phyloP scores from a whole-genome alignment of 1,140 invertebrate species.

The Orius insidiosus region DNA sequence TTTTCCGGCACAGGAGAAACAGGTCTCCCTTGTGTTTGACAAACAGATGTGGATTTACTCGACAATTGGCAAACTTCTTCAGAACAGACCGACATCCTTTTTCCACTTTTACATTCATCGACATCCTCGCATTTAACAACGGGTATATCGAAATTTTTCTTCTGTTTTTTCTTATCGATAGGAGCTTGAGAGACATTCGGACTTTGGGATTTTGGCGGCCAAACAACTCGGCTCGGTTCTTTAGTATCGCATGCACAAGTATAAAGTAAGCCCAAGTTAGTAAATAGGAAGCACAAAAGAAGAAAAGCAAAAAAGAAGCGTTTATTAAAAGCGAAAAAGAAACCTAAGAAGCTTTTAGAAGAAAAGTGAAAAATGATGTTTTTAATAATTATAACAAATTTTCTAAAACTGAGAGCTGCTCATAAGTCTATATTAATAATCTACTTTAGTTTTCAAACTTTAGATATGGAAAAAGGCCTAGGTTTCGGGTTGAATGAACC shows the following conservation, averaged over 20 bases:
- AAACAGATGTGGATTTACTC: conserved; percentile 4
- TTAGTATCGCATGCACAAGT: not conserved
- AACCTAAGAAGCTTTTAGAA: conserved; percentile 8
- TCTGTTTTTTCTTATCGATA: no score
- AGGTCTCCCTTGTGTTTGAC: conserved; percentile 7
- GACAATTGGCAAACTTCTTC: conserved; percentile 17
- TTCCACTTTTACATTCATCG: conserved; percentile 1
- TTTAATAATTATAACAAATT: no score
- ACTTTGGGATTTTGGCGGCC: no score
- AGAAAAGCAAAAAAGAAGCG: conserved; percentile 3
- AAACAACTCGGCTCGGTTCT: no score
- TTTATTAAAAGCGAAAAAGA: conserved; percentile 8
- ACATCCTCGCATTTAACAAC: no score
- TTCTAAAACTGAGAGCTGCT: conserved; percentile 4
- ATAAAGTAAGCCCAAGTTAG: conserved; percentile 1
- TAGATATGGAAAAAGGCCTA: conserved; percentile 38
- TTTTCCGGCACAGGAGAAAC: conserved; percentile 13
- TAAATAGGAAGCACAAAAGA: conserved; percentile 1
- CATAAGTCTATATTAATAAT: conserved; percentile 11
- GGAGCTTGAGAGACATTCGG: no score
- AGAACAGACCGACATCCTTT: conserved; percentile 20
- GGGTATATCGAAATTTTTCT: no score
- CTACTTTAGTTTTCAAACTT: conserved; percentile 27
- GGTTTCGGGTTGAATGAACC: conserved; percentile 43
- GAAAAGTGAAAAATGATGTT: conserved; percentile 12